These are phyloP conservation scores for Pocota personata DNA, from an alignment of 2,888 invertebrate species.

Conservation along the genomic window DNA sequence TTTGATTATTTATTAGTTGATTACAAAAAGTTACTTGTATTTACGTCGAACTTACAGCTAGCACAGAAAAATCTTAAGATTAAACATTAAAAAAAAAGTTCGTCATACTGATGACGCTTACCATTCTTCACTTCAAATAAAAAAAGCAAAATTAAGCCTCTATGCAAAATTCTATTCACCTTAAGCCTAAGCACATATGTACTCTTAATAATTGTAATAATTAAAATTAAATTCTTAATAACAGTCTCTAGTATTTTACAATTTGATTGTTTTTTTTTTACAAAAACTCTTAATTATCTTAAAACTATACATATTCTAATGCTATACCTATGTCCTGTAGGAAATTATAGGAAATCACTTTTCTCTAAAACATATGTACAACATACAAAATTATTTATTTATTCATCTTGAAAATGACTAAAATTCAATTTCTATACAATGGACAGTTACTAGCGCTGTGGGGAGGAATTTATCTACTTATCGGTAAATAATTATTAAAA, in stretches of 20 bases:
- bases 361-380: slow-evolving; percentile 60
- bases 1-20: slow-evolving; percentile 36
- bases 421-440: slow-evolving; percentile 29
- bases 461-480: slow-evolving; percentile 35
- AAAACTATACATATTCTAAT: slow-evolving; percentile 1
- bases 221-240: slow-evolving; percentile 23
- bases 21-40: slow-evolving; percentile 17
- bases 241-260: slow-evolving; percentile 45
- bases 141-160: slow-evolving; percentile 44
- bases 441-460: background rate
- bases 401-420: slow-evolving; percentile 48
- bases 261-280: slow-evolving; percentile 8
- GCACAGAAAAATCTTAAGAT: background rate
- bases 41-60: background rate
- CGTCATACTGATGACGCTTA: background rate
- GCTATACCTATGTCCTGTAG: slow-evolving; percentile 15
- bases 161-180: slow-evolving; percentile 35
- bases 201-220: background rate
- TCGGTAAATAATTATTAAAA: slow-evolving; percentile 5
- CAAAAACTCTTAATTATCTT: background rate
- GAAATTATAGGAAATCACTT: slow-evolving; percentile 46
- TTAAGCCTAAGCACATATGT: background rate
- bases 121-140: background rate
- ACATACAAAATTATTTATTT: slow-evolving; percentile 60
- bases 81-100: background rate